Conservation (phyloP, 2,797 vertebrate species). For the Knipowitschia caucasica region DNA sequence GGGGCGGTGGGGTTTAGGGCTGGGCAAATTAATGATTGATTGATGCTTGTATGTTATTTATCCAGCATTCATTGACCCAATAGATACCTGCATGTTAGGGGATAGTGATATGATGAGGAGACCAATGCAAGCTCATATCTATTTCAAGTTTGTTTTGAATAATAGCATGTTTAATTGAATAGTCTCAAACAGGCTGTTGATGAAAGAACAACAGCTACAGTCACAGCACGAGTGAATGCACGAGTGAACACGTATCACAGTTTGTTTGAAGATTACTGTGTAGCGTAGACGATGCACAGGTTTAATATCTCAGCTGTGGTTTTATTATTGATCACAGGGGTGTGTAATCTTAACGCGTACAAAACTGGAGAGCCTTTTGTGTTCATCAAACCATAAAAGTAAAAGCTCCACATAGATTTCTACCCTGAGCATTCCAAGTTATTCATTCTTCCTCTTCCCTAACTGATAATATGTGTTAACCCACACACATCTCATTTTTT, state of each 20-base stretch:
- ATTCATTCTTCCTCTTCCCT: slow-evolving; percentile 15
- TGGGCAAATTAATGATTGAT: too few relatives aligned
- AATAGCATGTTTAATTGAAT: too few relatives aligned
- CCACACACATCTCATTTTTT: not conserved
- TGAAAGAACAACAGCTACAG: too few relatives aligned
- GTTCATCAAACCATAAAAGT: slow-evolving; percentile 52
- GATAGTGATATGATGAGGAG: too few relatives aligned
- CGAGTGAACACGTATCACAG: slow-evolving; percentile 6
- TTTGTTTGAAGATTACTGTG: not conserved
- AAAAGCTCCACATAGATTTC: slow-evolving; percentile 51
- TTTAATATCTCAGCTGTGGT: slow-evolving; percentile 56
- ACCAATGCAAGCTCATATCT: too few relatives aligned
- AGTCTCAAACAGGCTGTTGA: too few relatives aligned
- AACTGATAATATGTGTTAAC: slow-evolving; percentile 4
- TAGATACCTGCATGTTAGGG: too few relatives aligned
- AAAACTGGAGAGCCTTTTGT: slow-evolving; percentile 34
- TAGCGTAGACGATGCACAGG: slow-evolving; percentile 26
- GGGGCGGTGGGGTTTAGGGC: too few relatives aligned
- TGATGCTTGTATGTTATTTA: too few relatives aligned
- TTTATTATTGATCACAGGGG: slow-evolving; percentile 54
- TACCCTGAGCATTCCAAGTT: slow-evolving; percentile 34
- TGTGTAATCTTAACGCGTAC: slow-evolving; percentile 14
- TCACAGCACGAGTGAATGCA: not conserved
- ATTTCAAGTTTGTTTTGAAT: too few relatives aligned
- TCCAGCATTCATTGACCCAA: too few relatives aligned